A percentile compares a stretch with the other conserved stretches of the same genome.
phyloP scores from a whole-genome alignment of 2,888 invertebrate species.

The Rutpela maculata region DNA sequence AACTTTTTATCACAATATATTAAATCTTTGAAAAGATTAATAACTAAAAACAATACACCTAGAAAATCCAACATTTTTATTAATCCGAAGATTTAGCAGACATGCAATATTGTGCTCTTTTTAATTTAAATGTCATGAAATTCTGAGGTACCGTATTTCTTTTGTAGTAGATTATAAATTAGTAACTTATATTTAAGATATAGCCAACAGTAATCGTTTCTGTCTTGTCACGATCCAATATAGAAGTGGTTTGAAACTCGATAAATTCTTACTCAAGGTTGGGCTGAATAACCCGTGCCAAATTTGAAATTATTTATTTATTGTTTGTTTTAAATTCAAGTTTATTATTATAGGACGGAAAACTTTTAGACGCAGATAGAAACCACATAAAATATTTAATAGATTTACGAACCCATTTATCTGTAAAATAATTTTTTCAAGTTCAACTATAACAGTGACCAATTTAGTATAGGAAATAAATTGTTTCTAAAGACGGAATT shows the following conservation, averaged over 20 bases:
- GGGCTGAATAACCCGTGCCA: not conserved
- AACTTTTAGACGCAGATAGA: not conserved
- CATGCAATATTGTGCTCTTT: too few relatives aligned
- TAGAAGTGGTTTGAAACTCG: not conserved
- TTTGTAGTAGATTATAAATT: too few relatives aligned
- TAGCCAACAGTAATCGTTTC: too few relatives aligned
- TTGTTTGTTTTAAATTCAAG: not conserved
- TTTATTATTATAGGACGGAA: conserved; percentile 4
- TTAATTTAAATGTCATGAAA: too few relatives aligned
- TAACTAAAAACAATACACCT: too few relatives aligned
- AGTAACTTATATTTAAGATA: too few relatives aligned
- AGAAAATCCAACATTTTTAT: too few relatives aligned
- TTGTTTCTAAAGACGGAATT: not conserved
- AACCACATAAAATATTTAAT: not conserved
- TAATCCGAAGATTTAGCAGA: too few relatives aligned
- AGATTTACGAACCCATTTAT: not conserved
- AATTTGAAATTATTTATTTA: not conserved
- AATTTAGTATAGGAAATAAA: not conserved
- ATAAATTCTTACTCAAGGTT: not conserved
- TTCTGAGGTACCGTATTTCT: too few relatives aligned
- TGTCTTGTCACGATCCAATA: not conserved
- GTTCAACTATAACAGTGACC: not conserved
- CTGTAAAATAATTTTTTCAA: not conserved
- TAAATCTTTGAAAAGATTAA: too few relatives aligned
- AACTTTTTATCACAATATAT: too few relatives aligned